Conservation (phyloP, 2,797 vertebrate genomes). For the Cirrhinus molitorella region DNA sequence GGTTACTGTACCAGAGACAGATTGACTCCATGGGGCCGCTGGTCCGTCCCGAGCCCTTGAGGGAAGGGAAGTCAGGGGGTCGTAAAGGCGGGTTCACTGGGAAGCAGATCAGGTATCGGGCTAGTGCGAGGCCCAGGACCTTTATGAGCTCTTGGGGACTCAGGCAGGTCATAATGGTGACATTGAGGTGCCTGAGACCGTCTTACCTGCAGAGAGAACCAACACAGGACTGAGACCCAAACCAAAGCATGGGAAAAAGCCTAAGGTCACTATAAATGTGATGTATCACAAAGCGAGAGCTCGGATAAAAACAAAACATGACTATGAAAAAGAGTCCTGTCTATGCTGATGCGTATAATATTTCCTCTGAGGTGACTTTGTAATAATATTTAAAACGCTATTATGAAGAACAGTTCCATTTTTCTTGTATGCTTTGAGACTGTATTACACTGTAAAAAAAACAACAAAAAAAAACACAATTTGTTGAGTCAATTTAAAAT, state of each 20-base stretch:
- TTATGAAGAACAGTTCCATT: slow-evolving; percentile 18
- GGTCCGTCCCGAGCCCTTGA: slow-evolving; percentile 51
- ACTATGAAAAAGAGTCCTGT: slow-evolving; percentile 16
- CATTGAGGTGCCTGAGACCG: slow-evolving; percentile 33
- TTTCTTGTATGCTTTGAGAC: slow-evolving; percentile 8
- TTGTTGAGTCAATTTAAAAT: too few relatives aligned
- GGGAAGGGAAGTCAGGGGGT: slow-evolving; percentile 61
- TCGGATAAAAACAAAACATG: slow-evolving; percentile 48
- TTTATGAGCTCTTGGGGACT: slow-evolving; percentile 56
- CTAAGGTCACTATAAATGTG: slow-evolving; percentile 25
- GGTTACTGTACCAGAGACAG: slow-evolving; percentile 51
- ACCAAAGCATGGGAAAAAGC: slow-evolving; percentile 42
- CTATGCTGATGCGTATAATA: neutral
- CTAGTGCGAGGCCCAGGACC: slow-evolving; percentile 54
- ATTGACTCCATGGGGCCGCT: slow-evolving; percentile 47
- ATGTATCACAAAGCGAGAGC: slow-evolving; percentile 26
- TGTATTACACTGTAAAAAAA: too few relatives aligned
- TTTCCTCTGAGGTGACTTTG: slow-evolving; percentile 32
- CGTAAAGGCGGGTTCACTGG: slow-evolving; percentile 48
- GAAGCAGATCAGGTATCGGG: slow-evolving; percentile 65
- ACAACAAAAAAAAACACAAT: too few relatives aligned
- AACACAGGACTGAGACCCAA: slow-evolving; percentile 15
- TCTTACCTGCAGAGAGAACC: slow-evolving; percentile 44
- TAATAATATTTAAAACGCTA: slow-evolving; percentile 47
- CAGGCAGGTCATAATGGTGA: slow-evolving; percentile 46